Evolutionary conservation across 2,797 vertebrate genomes (phyloP), one percentile per base, ranked within the genome.

Genomic region (Adelosebastes latens): DNA sequence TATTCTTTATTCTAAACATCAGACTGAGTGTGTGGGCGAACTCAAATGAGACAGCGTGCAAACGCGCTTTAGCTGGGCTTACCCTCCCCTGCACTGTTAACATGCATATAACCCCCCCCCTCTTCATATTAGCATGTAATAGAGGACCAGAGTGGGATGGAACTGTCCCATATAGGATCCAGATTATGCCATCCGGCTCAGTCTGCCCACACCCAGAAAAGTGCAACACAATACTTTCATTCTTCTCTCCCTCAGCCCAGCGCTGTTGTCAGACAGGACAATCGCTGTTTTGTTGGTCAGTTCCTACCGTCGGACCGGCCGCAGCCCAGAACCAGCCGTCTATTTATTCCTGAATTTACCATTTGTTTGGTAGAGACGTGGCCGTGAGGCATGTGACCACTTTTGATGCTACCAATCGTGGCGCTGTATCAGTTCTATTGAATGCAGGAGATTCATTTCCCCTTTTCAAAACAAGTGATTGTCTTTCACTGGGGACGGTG

Each of bases 141-240:
- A 80, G 65, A 79, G 65, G 64, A 53, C 56, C 14, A 20, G 68
- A 73, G 85, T 91, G 77, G 83, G 85, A 75, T 77, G 86, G 83
- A 92, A 86, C 88, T 82, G 93, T 90, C 89, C 83, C 72, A 81
- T 89, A 85, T 87, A 94, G 93, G 93, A 95, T 94, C 91, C 86
- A 86, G 91, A 94, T 92, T 77, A 92, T 94, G 85, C 94, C 86
- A 86, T 82, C 71, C 70, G 59, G 92, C 73, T 93, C 84, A 63
- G 82, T 77, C 88, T 85, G 89, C 94, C 91, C 92, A 91, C 92
- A 88, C 81, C 85, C 83, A 84, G 86, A 93, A 83, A 89, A 86
- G 83, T 80, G 77, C 89, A 82, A 79, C 90, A 96, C 95, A 96
- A 94, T 94, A 79, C 93, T 86, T 69, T 60, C 87, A 94, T 96